Percentiles rank a stretch among this genome's conserved stretches.
phyloP scores from a whole-genome alignment of 2,888 invertebrate genomes.

The Spisula subtruncata region DNA sequence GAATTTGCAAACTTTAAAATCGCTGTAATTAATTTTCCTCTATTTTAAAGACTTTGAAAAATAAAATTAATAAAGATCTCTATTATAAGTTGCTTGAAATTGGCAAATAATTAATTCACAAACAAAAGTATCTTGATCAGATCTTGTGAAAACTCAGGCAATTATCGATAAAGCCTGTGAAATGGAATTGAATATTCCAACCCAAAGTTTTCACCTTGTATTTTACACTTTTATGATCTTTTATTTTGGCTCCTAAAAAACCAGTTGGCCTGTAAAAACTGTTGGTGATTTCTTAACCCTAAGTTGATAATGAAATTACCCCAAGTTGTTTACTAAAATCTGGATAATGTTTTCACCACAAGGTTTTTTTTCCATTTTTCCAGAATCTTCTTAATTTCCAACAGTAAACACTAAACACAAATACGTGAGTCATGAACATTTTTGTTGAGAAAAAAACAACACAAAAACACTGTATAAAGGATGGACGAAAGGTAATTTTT shows the following conservation, averaged over 20 bases:
- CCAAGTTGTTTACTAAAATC: not conserved
- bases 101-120: too few species aligned
- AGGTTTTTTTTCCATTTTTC: too few species aligned
- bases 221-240: not conserved
- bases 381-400: slow-evolving; percentile 14
- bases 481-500: not conserved
- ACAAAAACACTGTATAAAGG: not conserved
- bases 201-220: not conserved
- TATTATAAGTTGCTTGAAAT: too few species aligned
- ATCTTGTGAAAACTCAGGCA: too few species aligned
- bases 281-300: not conserved
- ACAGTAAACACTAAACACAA: not conserved
- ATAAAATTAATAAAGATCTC: too few species aligned
- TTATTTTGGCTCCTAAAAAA: not conserved
- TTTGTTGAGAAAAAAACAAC: not conserved
- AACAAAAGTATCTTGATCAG: too few species aligned
- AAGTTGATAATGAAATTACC: not conserved
- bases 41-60: too few species aligned
- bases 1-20: too few species aligned
- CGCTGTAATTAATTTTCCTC: too few species aligned
- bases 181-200: too few species aligned
- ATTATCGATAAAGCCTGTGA: too few species aligned
- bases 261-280: not conserved
- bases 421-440: not conserved
- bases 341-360: not conserved